These are phyloP conservation scores for Drosophila nigritarsus DNA, from an alignment of 2,888 invertebrate genomes.

Conservation along the genomic window DNA sequence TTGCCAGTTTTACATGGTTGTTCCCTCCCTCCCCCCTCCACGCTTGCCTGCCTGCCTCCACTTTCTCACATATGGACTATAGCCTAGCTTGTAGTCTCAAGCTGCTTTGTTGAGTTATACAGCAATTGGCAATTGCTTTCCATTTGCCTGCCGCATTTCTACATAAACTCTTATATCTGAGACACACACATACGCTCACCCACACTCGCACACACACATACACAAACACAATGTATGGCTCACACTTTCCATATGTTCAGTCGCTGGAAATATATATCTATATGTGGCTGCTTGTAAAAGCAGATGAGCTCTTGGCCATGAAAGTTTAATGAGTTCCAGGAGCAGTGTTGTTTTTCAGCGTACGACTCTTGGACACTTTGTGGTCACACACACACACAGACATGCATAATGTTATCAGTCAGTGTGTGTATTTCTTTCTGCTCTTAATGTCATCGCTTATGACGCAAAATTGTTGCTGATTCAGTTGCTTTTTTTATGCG, in stretches of 20 bases:
- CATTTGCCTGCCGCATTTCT: slow-evolving; percentile 58
- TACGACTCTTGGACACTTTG: slow-evolving; percentile 38
- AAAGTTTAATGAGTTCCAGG: slow-evolving; percentile 65
- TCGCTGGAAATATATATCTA: neutral
- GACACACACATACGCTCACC: neutral
- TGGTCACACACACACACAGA: slow-evolving; percentile 24
- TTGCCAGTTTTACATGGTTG: slow-evolving; percentile 41
- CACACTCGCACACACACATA: slow-evolving; percentile 5
- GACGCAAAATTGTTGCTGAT: slow-evolving; percentile 67
- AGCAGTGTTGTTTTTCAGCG: slow-evolving; percentile 27
- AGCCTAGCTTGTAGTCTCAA: slow-evolving; percentile 10
- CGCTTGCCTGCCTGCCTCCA: neutral
- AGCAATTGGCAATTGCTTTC: slow-evolving; percentile 67
- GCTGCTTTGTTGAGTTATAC: slow-evolving; percentile 45
- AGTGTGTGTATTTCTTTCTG: slow-evolving; percentile 18
- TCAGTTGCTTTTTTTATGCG: slow-evolving; percentile 58
- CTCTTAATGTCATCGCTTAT: slow-evolving; percentile 66
- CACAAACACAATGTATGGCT: slow-evolving; percentile 8
- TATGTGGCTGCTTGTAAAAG: slow-evolving; percentile 32
- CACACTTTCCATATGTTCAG: slow-evolving; percentile 42
- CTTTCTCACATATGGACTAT: neutral
- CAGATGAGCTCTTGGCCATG: slow-evolving; percentile 65
- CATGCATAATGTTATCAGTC: slow-evolving; percentile 33
- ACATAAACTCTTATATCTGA: slow-evolving; percentile 51
- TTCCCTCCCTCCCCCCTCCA: neutral